These are phyloP conservation scores for Lemur catta DNA, from an alignment of 2,797 vertebrate genomes.

Conservation along the genomic window DNA sequence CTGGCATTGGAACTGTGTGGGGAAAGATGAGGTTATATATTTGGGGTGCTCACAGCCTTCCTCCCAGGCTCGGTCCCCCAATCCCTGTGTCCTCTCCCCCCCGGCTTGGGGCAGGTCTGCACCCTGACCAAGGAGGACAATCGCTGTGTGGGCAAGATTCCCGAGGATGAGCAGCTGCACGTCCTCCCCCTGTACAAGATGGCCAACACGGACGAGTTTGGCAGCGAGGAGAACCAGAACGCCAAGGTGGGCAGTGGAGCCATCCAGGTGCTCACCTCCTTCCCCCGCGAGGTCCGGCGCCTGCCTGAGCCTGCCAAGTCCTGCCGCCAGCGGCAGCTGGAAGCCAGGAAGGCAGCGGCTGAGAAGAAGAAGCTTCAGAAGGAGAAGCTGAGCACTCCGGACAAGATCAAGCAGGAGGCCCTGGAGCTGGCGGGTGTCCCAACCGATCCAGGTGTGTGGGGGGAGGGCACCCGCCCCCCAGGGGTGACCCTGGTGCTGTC, in stretches of 20 bases:
- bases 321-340: conserved; percentile 94
- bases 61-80: not conserved
- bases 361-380: conserved; percentile 96
- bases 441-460: conserved; percentile 81
- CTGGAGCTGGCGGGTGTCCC: conserved; percentile 75
- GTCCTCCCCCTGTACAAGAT: conserved; percentile 97
- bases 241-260: conserved; percentile 93
- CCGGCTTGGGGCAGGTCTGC: conserved; percentile 89
- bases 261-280: conserved; percentile 94
- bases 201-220: conserved; percentile 92
- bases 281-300: conserved; percentile 95
- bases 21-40: not conserved
- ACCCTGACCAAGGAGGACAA: conserved; percentile 99
- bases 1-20: not conserved
- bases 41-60: not conserved
- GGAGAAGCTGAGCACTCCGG: conserved; percentile 91
- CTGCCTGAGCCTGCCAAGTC: conserved; percentile 97
- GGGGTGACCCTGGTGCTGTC: accelerated
- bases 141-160: conserved; percentile 90
- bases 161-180: conserved; percentile 96
- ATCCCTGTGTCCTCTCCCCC: not conserved
- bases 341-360: conserved; percentile 93
- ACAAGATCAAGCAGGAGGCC: conserved; percentile 89
- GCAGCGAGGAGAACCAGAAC: conserved; percentile 93
- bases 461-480: not conserved